Evolutionary conservation across 2,888 invertebrate genomes (phyloP).

Genomic region (Noctua fimbriata): DNA sequence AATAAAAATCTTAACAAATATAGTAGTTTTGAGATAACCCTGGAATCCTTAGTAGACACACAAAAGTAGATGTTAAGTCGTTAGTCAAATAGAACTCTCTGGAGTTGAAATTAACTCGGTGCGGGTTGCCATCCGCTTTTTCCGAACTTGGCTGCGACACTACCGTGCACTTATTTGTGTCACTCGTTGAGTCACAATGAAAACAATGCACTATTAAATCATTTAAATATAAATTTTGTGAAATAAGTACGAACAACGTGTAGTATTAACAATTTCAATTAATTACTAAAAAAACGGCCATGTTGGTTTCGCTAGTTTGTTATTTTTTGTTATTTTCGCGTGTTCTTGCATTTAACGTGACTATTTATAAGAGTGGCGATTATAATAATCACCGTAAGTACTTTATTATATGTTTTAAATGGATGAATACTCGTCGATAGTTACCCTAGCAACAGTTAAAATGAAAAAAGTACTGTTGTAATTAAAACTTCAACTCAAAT

Average conservation of each 20-base stretch:
- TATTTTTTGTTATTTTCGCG: constrained; percentile 1
- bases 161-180: neutral
- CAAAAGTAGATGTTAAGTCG: too few relatives aligned
- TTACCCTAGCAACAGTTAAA: neutral
- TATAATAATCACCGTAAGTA: neutral
- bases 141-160: constrained; percentile 4
- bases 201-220: neutral
- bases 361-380: fast-evolving
- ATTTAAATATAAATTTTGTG: constrained; percentile 16
- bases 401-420: constrained; percentile 16
- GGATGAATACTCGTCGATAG: neutral
- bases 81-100: neutral
- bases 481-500: too few relatives aligned
- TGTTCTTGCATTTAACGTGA: neutral
- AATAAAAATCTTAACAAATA: neutral
- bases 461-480: too few relatives aligned
- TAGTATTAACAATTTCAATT: neutral
- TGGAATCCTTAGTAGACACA: too few relatives aligned
- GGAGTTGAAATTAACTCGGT: neutral
- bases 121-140: neutral
- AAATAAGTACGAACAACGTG: neutral
- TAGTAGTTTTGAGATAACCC: neutral
- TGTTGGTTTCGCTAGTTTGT: constrained; percentile 2
- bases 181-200: neutral
- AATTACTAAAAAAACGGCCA: neutral